Conservation (phyloP, 2,797 vertebrate genomes). For the Acropternis orthonyx region DNA sequence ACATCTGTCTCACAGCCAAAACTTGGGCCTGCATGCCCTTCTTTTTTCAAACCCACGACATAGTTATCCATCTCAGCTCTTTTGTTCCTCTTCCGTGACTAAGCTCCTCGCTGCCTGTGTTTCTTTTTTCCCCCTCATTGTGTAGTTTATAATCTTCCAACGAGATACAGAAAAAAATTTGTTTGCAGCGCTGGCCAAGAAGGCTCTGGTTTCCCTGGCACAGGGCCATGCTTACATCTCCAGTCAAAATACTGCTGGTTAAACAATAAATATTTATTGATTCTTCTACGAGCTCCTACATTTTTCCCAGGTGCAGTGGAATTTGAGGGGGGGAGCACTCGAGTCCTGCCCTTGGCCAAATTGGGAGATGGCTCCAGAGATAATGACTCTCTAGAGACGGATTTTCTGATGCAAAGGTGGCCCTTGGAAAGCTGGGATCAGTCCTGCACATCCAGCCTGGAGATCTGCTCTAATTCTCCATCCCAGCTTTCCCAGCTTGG, state of each 20-base stretch:
- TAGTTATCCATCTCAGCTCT: conserved; percentile 27
- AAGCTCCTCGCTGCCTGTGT: conserved; percentile 17
- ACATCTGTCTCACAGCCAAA: conserved; percentile 7
- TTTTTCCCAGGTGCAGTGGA: conserved; percentile 69
- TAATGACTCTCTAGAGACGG: background rate
- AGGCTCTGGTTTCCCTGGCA: conserved; percentile 53
- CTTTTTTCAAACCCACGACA: background rate
- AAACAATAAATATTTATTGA: conserved; percentile 77
- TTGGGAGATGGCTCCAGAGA: background rate
- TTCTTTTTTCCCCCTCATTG: background rate
- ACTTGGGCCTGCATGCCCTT: background rate
- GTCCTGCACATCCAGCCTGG: background rate
- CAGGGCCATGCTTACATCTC: conserved; percentile 68
- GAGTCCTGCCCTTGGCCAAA: background rate
- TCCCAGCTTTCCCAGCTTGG: background rate
- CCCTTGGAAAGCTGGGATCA: background rate
- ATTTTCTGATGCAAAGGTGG: background rate
- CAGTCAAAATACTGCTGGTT: conserved; percentile 66
- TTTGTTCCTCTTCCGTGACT: conserved; percentile 55
- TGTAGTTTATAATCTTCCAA: conserved; percentile 47
- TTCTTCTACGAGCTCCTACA: conserved; percentile 44
- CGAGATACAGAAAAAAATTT: conserved; percentile 49
- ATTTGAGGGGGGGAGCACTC: background rate
- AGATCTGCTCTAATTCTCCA: background rate
- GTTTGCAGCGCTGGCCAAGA: conserved; percentile 41